Percentiles rank a stretch among this genome's conserved stretches.
These are phyloP conservation scores for Stichopus horrens DNA, from an alignment of 53 echinoderm and acorn worm species.

Conservation along the genomic window DNA sequence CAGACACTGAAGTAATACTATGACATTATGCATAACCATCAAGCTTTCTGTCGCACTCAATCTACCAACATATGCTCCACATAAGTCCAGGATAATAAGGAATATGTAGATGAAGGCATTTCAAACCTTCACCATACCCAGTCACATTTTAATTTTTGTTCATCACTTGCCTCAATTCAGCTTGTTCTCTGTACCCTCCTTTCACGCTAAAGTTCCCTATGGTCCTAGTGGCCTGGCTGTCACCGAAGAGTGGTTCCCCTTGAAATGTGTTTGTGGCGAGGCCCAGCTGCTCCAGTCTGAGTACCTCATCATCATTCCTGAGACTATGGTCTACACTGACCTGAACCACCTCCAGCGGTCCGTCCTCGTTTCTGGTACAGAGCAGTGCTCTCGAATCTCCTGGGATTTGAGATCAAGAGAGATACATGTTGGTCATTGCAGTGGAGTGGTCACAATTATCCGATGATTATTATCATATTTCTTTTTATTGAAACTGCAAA, in stretches of 20 bases:
- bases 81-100: background rate
- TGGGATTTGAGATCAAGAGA: slow-evolving; percentile 25
- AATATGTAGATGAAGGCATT: background rate
- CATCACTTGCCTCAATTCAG: slow-evolving; percentile 62
- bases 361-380: slow-evolving; percentile 67
- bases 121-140: background rate
- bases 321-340: slow-evolving; percentile 90
- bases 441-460: too few relatives aligned
- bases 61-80: background rate
- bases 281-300: slow-evolving; percentile 80
- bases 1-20: too few relatives aligned
- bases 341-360: slow-evolving; percentile 67
- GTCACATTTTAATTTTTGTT: background rate
- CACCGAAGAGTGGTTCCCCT: slow-evolving; percentile 58
- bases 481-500: too few relatives aligned
- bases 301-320: slow-evolving; percentile 81
- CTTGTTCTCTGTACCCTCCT: slow-evolving; percentile 86
- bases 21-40: too few relatives aligned
- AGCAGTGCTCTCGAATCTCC: slow-evolving; percentile 87
- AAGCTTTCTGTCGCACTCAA: background rate
- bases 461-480: too few relatives aligned
- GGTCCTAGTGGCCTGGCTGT: slow-evolving; percentile 70
- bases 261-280: slow-evolving; percentile 62
- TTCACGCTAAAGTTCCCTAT: slow-evolving; percentile 89
- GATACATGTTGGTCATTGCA: too few relatives aligned